phyloP scores from a whole-genome alignment of 2,113 vertebrate genomes.

The Euleptes europaea region DNA sequence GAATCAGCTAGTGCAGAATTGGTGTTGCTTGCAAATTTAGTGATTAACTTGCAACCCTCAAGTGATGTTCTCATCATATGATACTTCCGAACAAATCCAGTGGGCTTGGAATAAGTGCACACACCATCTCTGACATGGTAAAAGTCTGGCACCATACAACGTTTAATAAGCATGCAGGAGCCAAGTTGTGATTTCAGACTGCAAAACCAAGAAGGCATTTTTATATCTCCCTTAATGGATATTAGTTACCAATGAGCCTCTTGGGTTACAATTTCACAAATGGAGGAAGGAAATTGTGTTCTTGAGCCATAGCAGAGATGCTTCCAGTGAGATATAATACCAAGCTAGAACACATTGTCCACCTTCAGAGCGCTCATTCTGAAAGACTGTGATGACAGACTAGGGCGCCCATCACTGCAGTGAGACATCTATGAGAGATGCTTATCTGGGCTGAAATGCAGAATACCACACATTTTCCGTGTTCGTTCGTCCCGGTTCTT shows the following conservation, averaged over 20 bases:
- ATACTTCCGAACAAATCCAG: constrained; percentile 3
- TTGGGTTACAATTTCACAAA: constrained; percentile 26
- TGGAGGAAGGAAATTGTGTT: neutral
- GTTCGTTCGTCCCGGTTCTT: too few relatives aligned
- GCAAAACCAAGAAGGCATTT: neutral
- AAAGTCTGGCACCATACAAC: neutral
- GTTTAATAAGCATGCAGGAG: constrained; percentile 23
- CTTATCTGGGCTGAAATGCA: neutral
- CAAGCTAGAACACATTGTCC: neutral
- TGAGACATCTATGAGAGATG: neutral
- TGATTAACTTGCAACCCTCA: neutral
- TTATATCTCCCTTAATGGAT: constrained; percentile 10
- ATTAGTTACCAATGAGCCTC: constrained; percentile 33
- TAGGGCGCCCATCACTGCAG: neutral
- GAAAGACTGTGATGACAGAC: neutral
- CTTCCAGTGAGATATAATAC: neutral
- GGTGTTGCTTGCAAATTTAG: fast-evolving
- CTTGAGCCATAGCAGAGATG: neutral
- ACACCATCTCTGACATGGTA: neutral
- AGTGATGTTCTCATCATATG: neutral
- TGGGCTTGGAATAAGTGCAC: constrained; percentile 4
- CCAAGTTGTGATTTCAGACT: constrained; percentile 14
- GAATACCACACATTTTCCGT: too few relatives aligned
- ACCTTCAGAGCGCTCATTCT: neutral
- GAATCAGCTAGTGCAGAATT: neutral